Percentiles rank a stretch among this genome's conserved stretches.
Conservation (phyloP, 2,113 vertebrate genomes). For the Catharus bicknelli region DNA sequence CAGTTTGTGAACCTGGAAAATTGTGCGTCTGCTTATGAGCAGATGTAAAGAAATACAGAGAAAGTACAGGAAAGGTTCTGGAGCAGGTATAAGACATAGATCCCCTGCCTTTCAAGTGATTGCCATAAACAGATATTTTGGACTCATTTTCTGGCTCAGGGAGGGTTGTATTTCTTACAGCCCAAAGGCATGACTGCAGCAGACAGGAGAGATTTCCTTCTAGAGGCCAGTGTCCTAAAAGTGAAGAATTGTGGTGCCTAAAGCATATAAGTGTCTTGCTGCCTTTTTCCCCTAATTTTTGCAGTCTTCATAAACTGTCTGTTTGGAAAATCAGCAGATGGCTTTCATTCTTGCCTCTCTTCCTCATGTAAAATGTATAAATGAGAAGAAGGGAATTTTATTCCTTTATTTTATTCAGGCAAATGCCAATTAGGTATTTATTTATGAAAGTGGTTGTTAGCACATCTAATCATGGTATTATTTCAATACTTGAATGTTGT, state of each 20-base stretch:
- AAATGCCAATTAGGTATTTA: not conserved
- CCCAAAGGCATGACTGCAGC: not conserved
- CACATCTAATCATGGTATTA: not conserved
- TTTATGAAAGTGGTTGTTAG: not conserved
- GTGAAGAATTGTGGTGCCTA: not conserved
- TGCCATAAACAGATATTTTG: not conserved
- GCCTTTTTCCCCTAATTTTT: not conserved
- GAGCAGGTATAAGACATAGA: not conserved
- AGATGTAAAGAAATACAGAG: not conserved
- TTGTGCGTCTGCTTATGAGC: not conserved
- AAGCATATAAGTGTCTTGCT: not conserved
- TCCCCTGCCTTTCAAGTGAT: not conserved
- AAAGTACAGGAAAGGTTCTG: not conserved
- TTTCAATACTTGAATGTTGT: not conserved
- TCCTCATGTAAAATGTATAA: not conserved
- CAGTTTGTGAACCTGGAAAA: not conserved
- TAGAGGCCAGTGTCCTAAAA: not conserved
- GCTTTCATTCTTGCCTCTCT: not conserved
- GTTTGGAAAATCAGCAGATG: not conserved
- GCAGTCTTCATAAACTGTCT: not conserved
- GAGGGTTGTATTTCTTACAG: not conserved
- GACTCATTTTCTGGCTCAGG: not conserved
- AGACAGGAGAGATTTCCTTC: not conserved
- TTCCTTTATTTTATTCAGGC: not conserved
- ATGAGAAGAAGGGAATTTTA: not conserved